Base-by-base conservation (phyloP, 2,113 vertebrate genomes). In the Campylomormyrus numenius region DNA sequence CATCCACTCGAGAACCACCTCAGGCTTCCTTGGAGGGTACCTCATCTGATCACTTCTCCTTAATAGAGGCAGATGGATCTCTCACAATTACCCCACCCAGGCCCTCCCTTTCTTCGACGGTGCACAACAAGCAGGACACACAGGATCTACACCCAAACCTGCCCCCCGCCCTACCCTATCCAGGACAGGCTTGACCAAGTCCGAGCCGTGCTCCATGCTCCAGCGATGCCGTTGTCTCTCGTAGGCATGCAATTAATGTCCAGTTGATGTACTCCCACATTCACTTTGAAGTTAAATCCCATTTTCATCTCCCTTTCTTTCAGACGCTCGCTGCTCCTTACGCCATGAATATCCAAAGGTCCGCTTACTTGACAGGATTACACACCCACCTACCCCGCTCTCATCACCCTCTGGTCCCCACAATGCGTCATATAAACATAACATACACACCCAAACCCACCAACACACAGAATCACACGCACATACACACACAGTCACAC, bases 301-400 rank as follows among this genome's bases (percentile, higher is more conserved):
- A 94, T 95, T 94, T 94, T 94, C 92, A 92, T 94, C 92, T 91
- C 94, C 95, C 95, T 93, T 93, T 94, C 94, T 94, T 96, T 95
- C 93, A 94, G 91, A 93, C 90, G 86, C 24, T 62, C 86, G 91
- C 94, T 91, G 94, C 95, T 95, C 89, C 93, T 91, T 94, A 90
- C 94, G 56, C 96, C 96, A 96, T 96, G 95, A 96, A 96, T 96
- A 96, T 96, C 96, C 95, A 96, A 96, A 95, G 95, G 94, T 95
- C 94, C 92, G 91, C 93, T 95, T 95, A 93, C 94, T 95, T 94
- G 94, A 95, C 94, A 93, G 95, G 96, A 96, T 96, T 96, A 96
- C n/a, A n/a, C n/a, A n/a, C n/a, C n/a, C n/a, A n/a, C n/a, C n/a
- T n/a, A n/a, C n/a, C n/a, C n/a, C n/a, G n/a, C n/a, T n/a, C n/a